phyloP scores from a whole-genome alignment of 2,888 invertebrate species.

The Ligdia adustata region DNA sequence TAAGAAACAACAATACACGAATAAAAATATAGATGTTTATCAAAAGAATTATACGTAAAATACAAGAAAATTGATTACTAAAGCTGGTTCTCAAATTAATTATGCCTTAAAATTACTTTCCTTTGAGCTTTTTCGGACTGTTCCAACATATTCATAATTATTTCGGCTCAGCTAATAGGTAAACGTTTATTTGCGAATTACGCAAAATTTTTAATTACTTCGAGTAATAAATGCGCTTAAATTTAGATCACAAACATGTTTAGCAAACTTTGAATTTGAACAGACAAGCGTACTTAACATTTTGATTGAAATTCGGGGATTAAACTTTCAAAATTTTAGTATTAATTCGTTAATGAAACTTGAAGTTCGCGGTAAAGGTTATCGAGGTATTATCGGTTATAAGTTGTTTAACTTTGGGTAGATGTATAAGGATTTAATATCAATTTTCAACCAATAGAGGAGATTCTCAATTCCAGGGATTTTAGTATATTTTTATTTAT shows the following conservation, averaged over 20 bases:
- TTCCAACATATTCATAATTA: neutral
- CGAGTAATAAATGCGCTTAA: constrained; percentile 13
- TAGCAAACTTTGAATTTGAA: constrained; percentile 9
- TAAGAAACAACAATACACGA: too few species aligned
- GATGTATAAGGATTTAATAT: neutral
- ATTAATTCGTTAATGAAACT: neutral
- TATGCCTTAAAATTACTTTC: too few species aligned
- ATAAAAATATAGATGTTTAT: too few species aligned
- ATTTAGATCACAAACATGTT: constrained; percentile 19
- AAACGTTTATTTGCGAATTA: constrained; percentile 5
- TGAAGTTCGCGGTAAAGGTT: too few species aligned
- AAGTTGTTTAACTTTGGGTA: too few species aligned
- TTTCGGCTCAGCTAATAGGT: constrained; percentile 1
- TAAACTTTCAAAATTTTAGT: constrained; percentile 2
- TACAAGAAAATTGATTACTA: too few species aligned
- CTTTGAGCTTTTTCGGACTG: neutral
- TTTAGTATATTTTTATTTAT: too few species aligned
- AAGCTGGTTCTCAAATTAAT: too few species aligned
- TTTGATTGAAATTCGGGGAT: constrained; percentile 9
- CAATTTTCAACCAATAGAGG: neutral
- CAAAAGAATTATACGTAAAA: too few species aligned
- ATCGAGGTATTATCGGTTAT: too few species aligned
- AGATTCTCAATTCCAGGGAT: too few species aligned
- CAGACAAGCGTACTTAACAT: constrained; percentile 6
- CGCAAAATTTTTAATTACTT: constrained; percentile 22